These are phyloP conservation scores for Melinaea marsaeus DNA, from an alignment of 2,888 invertebrate genomes.

Conservation along the genomic window DNA sequence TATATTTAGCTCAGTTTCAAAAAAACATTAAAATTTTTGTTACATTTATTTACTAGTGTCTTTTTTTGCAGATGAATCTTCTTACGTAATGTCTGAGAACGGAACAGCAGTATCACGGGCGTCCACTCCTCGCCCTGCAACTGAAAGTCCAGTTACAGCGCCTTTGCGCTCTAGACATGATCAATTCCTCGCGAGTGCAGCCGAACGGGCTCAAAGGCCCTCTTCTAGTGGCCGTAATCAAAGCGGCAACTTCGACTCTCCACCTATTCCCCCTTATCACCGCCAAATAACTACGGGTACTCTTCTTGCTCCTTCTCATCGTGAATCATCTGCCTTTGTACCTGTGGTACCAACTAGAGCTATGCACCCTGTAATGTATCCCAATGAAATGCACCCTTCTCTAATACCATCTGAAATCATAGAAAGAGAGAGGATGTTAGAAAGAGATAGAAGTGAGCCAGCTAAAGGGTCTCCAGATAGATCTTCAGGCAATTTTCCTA, in stretches of 20 bases:
- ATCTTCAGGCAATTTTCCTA: slow-evolving; percentile 58
- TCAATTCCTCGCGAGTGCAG: slow-evolving; percentile 78
- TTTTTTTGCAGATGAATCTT: slow-evolving; percentile 54
- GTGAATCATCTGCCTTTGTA: slow-evolving; percentile 91
- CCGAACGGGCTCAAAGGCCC: slow-evolving; percentile 67
- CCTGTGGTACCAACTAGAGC: slow-evolving; percentile 90
- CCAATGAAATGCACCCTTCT: slow-evolving; percentile 83
- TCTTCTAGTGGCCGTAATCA: slow-evolving; percentile 74
- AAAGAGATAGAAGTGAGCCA: slow-evolving; percentile 67
- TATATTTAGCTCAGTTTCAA: no score
- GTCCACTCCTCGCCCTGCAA: slow-evolving; percentile 71
- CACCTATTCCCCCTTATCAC: slow-evolving; percentile 81
- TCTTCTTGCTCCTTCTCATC: slow-evolving; percentile 76
- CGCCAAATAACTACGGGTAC: slow-evolving; percentile 79
- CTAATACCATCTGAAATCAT: slow-evolving; percentile 79
- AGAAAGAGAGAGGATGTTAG: slow-evolving; percentile 75
- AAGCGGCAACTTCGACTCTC: slow-evolving; percentile 79
- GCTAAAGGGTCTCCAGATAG: slow-evolving; percentile 74
- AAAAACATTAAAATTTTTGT: no score
- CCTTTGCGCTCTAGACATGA: slow-evolving; percentile 78
- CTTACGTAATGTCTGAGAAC: slow-evolving; percentile 70
- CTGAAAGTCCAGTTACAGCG: slow-evolving; percentile 66
- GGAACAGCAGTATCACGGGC: slow-evolving; percentile 68
- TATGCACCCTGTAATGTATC: slow-evolving; percentile 84
- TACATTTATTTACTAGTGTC: no score